Percentiles rank a stretch among this genome's conserved stretches.
phyloP scores from a whole-genome alignment of 1,140 invertebrate species.

The Chrysoperla carnea region DNA sequence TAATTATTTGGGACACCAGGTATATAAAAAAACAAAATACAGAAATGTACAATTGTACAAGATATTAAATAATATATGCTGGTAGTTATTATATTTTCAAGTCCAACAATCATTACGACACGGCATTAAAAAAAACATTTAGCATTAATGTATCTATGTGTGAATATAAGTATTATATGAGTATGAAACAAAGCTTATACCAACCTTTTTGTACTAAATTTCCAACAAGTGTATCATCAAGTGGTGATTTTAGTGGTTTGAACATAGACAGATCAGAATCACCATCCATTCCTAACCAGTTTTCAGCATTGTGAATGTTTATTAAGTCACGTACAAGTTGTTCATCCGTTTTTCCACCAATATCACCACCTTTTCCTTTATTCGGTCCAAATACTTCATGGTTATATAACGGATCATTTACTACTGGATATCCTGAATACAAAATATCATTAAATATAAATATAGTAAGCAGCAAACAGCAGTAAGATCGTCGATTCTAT shows the following conservation, averaged over 20 bases:
- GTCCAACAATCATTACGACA: no score
- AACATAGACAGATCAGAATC: slow-evolving; percentile 68
- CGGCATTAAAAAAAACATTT: no score
- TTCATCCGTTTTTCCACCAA: slow-evolving; percentile 79
- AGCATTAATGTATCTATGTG: no score
- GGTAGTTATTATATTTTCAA: no score
- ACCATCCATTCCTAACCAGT: slow-evolving; percentile 81
- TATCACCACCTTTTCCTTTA: slow-evolving; percentile 82
- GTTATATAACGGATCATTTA: slow-evolving; percentile 94
- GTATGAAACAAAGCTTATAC: no score
- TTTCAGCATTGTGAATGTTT: slow-evolving; percentile 81
- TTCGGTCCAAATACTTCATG: slow-evolving; percentile 76
- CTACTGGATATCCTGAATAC: slow-evolving; percentile 76
- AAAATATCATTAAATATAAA: not conserved
- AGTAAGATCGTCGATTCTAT: no score
- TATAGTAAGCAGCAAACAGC: no score
- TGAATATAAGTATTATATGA: no score
- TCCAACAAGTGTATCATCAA: slow-evolving; percentile 33
- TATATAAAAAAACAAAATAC: no score
- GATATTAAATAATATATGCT: no score
- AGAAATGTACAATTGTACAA: no score
- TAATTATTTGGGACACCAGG: no score
- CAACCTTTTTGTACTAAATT: slow-evolving; percentile 18
- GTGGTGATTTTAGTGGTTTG: slow-evolving; percentile 42
- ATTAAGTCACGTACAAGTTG: slow-evolving; percentile 79